Evolutionary conservation across 2,113 vertebrate species (phyloP).

Genomic region (Lagenorhynchus albirostris): DNA sequence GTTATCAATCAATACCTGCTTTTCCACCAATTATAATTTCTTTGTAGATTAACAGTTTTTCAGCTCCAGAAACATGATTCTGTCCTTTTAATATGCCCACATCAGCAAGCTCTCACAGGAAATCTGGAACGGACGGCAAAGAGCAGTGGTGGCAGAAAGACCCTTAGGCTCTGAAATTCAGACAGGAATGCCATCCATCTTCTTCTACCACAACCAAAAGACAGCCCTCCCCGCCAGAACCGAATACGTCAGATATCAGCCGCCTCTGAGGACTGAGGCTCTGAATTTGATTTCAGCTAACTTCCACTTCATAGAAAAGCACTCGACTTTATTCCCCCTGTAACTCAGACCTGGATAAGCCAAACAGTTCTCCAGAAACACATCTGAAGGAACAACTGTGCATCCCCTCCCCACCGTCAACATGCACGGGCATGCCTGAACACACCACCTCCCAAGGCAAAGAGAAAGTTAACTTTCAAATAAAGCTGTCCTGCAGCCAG

Average conservation of each 20-base stretch:
- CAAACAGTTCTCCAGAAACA: slow-evolving; percentile 47
- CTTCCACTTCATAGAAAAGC: slow-evolving; percentile 64
- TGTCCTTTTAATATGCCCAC: not conserved
- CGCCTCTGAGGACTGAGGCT: not conserved
- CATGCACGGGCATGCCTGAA: not conserved
- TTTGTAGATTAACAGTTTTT: not conserved
- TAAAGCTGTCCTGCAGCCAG: not conserved
- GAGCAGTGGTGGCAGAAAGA: not conserved
- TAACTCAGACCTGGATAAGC: slow-evolving; percentile 62
- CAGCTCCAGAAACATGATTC: not conserved
- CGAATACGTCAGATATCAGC: not conserved
- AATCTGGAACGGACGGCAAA: not conserved
- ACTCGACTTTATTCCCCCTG: slow-evolving; percentile 62
- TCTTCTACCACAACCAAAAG: slow-evolving; percentile 59
- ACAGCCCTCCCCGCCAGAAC: slow-evolving; percentile 1
- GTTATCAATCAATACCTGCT: not conserved
- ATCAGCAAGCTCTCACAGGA: not conserved
- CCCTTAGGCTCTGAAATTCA: not conserved
- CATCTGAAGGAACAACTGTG: not conserved
- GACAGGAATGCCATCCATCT: not conserved
- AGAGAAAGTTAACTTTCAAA: slow-evolving; percentile 70
- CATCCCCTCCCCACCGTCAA: not conserved
- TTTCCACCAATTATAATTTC: not conserved
- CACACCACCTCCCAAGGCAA: slow-evolving; percentile 15
- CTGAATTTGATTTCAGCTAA: slow-evolving; percentile 49